These are phyloP conservation scores for Zaprionus nigranus DNA, from an alignment of 1,140 invertebrate genomes.

Conservation along the genomic window DNA sequence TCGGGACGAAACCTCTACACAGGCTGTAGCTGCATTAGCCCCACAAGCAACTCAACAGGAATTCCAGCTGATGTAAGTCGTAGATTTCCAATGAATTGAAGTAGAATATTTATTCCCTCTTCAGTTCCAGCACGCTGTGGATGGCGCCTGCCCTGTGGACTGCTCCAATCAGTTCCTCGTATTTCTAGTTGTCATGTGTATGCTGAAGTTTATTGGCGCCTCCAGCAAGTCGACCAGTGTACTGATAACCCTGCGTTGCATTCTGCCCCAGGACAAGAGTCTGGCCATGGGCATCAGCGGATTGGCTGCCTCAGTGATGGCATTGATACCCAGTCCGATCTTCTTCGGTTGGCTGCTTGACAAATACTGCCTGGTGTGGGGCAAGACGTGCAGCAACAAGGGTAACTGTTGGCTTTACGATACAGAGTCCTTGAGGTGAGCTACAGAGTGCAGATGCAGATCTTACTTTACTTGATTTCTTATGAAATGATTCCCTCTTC, in stretches of 20 bases:
- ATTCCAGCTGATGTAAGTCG: not conserved
- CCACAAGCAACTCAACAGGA: not conserved
- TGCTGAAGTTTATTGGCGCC: constrained; percentile 88
- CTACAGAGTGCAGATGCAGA: not conserved
- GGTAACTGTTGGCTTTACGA: constrained; percentile 91
- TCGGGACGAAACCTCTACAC: constrained; percentile 78
- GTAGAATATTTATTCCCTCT: not conserved
- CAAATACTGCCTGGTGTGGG: constrained; percentile 90
- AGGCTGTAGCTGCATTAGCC: constrained; percentile 46
- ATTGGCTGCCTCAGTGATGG: constrained; percentile 87
- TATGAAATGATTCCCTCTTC: not conserved
- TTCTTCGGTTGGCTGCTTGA: constrained; percentile 90
- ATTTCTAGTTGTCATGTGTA: constrained; percentile 88
- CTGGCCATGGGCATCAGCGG: constrained; percentile 88
- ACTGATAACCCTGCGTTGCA: constrained; percentile 88
- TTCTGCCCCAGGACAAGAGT: constrained; percentile 89
- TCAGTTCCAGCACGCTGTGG: constrained; percentile 54
- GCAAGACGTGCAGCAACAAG: constrained; percentile 88
- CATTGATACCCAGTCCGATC: constrained; percentile 90
- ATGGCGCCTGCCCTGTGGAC: constrained; percentile 88
- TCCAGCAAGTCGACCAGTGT: constrained; percentile 89
- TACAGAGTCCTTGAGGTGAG: constrained; percentile 86
- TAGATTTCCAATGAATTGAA: not conserved
- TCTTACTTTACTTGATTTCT: not conserved
- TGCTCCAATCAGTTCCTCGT: constrained; percentile 87